Conservation (phyloP, 2,888 invertebrate genomes). For the Notodonta ziczac region DNA sequence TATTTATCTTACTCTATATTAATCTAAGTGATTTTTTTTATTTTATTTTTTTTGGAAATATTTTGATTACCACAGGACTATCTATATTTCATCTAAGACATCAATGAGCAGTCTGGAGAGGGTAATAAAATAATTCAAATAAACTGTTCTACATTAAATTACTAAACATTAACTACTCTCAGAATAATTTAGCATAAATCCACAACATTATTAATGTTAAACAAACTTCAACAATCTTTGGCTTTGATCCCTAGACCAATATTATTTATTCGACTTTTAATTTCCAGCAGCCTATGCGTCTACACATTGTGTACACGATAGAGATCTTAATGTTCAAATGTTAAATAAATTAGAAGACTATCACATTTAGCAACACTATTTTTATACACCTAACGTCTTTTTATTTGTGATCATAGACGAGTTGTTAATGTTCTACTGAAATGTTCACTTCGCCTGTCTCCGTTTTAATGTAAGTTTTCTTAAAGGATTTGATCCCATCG, state of each 20-base stretch:
- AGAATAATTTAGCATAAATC: slow-evolving; percentile 82
- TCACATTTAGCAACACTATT: slow-evolving; percentile 83
- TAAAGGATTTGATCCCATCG: slow-evolving; percentile 86
- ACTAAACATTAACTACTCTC: slow-evolving; percentile 77
- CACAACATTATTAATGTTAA: slow-evolving; percentile 83
- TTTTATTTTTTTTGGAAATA: slow-evolving; percentile 74
- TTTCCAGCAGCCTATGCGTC: slow-evolving; percentile 72
- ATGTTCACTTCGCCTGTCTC: slow-evolving; percentile 71
- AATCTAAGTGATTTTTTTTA: slow-evolving; percentile 70
- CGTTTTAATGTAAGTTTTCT: slow-evolving; percentile 80
- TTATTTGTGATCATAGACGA: slow-evolving; percentile 76
- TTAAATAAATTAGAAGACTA: slow-evolving; percentile 82
- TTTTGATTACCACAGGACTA: slow-evolving; percentile 76
- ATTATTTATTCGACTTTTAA: slow-evolving; percentile 75
- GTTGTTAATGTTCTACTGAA: slow-evolving; percentile 73
- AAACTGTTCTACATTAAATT: slow-evolving; percentile 68
- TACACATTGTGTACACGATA: slow-evolving; percentile 66
- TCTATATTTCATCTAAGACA: slow-evolving; percentile 73
- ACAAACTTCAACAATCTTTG: slow-evolving; percentile 90
- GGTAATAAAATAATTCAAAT: slow-evolving; percentile 76
- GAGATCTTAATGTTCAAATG: slow-evolving; percentile 77
- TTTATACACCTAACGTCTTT: slow-evolving; percentile 80
- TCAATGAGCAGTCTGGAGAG: slow-evolving; percentile 83
- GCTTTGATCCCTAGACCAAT: slow-evolving; percentile 94
- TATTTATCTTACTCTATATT: slow-evolving; percentile 70